Evolutionary conservation across 2,888 invertebrate genomes (phyloP), one percentile per base, ranked within the genome.

Genomic region (Diadegma fenestrale): DNA sequence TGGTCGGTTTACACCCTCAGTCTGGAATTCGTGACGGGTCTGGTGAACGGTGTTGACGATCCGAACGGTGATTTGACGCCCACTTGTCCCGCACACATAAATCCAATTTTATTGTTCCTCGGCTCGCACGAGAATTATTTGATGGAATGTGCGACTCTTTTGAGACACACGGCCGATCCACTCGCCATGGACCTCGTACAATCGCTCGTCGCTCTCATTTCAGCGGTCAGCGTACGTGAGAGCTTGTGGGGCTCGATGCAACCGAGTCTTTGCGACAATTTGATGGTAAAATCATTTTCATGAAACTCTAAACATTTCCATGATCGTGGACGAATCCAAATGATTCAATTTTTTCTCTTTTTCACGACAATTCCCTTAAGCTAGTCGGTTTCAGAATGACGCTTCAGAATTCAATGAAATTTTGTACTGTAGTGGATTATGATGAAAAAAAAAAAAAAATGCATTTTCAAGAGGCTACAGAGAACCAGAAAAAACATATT

Each of bases 1-100:
- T 94, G 93, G 94, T 91, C 92, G 0, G 85, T 94, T 30, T 94
- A 94, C 41, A 91, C 93, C 0, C 89, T 92, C 0, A 93, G 93
- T 1, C 84, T 94, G 1, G 94, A 94, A 78, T 92, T 94, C 72
- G 71, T 94, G 1, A 92, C 90, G 19, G 92, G 93, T 8, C 82
- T 94, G 14, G 89, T 93, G 3, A 85, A 77, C 22, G 80, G 80
- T 5, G 72, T 77, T 22, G 82, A 69, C 37, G 90, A 90, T 68
- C 87, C 87, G 14, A 77, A 80, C 17, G 43, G 71, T 3, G 86
- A 86, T 61, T 68, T 64, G 17, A 64, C 76, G 7, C 80, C 83
- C 2, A 72, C 68, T 17, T 89, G 89, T 0, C 88, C 91, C 5
- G 80, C 90, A 10, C 91, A 92, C 69, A 87, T 92, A 0, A 86